These are phyloP conservation scores for Subanguina moxae DNA, from an alignment of 1,140 invertebrate genomes.

Conservation along the genomic window DNA sequence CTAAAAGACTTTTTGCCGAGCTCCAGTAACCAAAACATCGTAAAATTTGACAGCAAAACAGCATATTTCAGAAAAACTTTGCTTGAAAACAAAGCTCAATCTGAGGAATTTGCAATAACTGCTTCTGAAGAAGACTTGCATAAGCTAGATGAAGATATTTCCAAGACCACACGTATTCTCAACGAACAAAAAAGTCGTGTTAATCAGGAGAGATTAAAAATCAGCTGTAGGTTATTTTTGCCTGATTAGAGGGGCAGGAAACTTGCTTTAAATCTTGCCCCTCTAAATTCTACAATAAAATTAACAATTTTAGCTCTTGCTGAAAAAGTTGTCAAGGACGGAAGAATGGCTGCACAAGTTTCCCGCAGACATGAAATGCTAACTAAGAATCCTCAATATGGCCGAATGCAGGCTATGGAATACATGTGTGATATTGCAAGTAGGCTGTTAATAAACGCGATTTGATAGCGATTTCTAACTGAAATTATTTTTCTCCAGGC, in stretches of 20 bases:
- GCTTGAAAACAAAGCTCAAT: neutral
- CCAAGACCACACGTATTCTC: neutral
- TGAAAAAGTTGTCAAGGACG: neutral
- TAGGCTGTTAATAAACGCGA: too few relatives aligned
- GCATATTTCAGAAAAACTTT: neutral
- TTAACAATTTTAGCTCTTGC: neutral
- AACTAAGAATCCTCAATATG: conserved; percentile 4
- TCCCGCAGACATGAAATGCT: conserved; percentile 1
- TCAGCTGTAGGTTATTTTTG: neutral
- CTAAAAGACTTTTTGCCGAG: too few relatives aligned
- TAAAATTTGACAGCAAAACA: too few relatives aligned
- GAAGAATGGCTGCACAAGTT: neutral
- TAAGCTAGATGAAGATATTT: neutral
- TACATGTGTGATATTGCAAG: neutral
- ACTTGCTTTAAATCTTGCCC: too few relatives aligned
- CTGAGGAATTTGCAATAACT: neutral
- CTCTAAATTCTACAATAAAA: neutral
- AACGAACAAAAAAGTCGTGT: neutral
- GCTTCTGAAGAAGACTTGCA: neutral
- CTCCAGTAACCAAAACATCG: too few relatives aligned
- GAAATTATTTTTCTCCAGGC: too few relatives aligned
- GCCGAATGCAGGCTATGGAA: conserved; percentile 1
- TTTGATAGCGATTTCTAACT: too few relatives aligned
- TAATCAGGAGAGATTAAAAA: neutral
- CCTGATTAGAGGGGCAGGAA: too few relatives aligned